Percentiles rank a stretch among this genome's conserved stretches.
Evolutionary conservation across 1,140 invertebrate genomes (phyloP).

Genomic region (Monochamus saltuarius): DNA sequence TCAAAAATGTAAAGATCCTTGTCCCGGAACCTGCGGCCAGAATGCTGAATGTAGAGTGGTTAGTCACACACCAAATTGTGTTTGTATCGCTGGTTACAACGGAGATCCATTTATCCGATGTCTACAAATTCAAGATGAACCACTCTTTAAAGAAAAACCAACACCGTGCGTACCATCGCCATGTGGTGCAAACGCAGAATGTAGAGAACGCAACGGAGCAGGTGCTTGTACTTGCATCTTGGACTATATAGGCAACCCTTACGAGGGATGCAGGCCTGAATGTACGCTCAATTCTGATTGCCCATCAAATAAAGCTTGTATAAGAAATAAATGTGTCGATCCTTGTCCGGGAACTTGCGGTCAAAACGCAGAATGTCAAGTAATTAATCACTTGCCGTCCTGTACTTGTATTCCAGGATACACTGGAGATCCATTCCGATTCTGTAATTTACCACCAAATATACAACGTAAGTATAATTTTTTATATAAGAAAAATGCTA

Average conservation of each 20-base stretch:
- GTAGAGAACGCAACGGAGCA: conserved; percentile 65
- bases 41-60: conserved; percentile 70
- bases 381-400: conserved; percentile 69
- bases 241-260: conserved; percentile 76
- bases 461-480: conserved; percentile 54
- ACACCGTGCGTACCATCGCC: conserved; percentile 70
- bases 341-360: conserved; percentile 74
- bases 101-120: conserved; percentile 64
- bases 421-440: conserved; percentile 68
- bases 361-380: conserved; percentile 71
- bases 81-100: conserved; percentile 58
- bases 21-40: conserved; percentile 64
- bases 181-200: conserved; percentile 73
- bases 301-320: conserved; percentile 67
- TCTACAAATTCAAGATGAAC: conserved; percentile 49
- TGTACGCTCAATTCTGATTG: conserved; percentile 68
- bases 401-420: conserved; percentile 71
- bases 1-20: conserved; percentile 67
- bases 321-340: conserved; percentile 69
- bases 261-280: conserved; percentile 70
- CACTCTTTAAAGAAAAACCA: conserved; percentile 39
- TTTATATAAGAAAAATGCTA: background rate
- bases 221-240: conserved; percentile 70
- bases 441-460: conserved; percentile 56
- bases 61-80: conserved; percentile 66